Conservation (phyloP, 2,797 vertebrate species). For the Microchirus variegatus region DNA sequence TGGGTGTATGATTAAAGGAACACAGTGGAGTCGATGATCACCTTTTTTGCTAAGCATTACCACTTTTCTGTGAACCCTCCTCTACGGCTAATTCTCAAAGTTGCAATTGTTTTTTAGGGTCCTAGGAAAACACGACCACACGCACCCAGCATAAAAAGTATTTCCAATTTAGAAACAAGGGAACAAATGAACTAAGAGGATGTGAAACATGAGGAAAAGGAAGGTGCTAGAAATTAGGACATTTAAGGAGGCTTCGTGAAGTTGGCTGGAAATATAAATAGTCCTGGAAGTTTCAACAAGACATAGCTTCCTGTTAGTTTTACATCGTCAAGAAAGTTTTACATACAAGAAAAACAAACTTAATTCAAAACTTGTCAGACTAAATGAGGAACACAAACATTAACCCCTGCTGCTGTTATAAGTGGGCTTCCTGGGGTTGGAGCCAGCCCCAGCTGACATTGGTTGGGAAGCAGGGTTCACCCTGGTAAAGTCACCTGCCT, state of each 20-base stretch:
- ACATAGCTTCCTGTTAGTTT: conserved; percentile 6
- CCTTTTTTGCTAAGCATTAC: conserved; percentile 25
- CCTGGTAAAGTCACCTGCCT: too few relatives aligned
- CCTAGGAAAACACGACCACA: conserved; percentile 24
- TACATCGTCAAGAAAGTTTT: too few relatives aligned
- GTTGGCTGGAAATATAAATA: background rate
- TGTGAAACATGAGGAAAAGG: background rate
- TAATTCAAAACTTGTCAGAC: background rate
- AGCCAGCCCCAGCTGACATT: too few relatives aligned
- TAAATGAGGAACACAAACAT: background rate
- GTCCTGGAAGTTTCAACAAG: background rate
- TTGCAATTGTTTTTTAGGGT: conserved; percentile 30
- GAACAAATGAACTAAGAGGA: background rate
- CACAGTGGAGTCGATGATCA: conserved; percentile 40
- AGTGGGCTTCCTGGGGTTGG: too few relatives aligned
- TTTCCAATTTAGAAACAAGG: conserved; percentile 14
- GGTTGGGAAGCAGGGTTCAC: too few relatives aligned
- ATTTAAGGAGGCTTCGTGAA: conserved; percentile 9
- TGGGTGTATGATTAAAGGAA: conserved; percentile 30
- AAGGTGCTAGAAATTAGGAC: background rate
- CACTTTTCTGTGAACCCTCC: conserved; percentile 6
- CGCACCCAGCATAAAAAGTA: conserved; percentile 1
- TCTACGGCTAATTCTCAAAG: conserved; percentile 12
- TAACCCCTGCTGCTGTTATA: background rate
- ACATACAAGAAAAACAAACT: background rate